These are phyloP conservation scores for Drosophila ohnishii DNA, from an alignment of 1,140 invertebrate genomes.

Conservation along the genomic window DNA sequence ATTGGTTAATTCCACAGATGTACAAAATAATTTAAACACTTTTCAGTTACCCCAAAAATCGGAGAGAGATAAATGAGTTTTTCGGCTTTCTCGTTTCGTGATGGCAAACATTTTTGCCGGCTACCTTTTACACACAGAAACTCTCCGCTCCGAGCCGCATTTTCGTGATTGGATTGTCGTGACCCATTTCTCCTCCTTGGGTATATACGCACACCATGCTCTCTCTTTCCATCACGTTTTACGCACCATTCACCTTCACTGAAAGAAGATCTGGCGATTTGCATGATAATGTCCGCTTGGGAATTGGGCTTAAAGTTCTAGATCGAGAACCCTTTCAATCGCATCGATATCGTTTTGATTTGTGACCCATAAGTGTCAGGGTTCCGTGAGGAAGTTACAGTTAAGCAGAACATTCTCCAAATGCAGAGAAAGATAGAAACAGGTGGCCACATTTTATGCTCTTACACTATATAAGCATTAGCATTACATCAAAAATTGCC, in stretches of 20 bases:
- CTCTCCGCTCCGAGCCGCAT: conserved; percentile 17
- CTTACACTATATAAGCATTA: conserved; percentile 20
- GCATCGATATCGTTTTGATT: conserved; percentile 26
- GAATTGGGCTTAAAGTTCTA: conserved; percentile 24
- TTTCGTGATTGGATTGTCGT: conserved; percentile 63
- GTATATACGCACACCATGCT: conserved; percentile 5
- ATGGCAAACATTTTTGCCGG: conserved; percentile 67
- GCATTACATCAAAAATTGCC: conserved; percentile 44
- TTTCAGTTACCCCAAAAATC: conserved; percentile 21
- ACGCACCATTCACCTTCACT: conserved; percentile 55
- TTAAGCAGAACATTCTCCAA: conserved; percentile 25
- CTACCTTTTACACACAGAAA: conserved; percentile 51
- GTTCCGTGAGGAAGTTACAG: conserved; percentile 37
- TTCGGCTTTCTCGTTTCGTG: conserved; percentile 45
- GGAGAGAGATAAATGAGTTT: conserved; percentile 8
- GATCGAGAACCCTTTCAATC: conserved; percentile 19
- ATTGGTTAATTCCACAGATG: conserved; percentile 17
- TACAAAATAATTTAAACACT: conserved; percentile 31
- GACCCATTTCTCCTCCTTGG: conserved; percentile 57
- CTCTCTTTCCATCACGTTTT: conserved; percentile 13
- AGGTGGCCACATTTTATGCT: conserved; percentile 26
- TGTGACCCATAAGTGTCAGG: conserved; percentile 37
- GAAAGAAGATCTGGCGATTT: conserved; percentile 28
- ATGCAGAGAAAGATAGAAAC: not conserved
- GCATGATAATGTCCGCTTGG: conserved; percentile 39